Conservation (phyloP, 53 echinoderm and acorn worm genomes). For the Apostichopus leukothele region DNA sequence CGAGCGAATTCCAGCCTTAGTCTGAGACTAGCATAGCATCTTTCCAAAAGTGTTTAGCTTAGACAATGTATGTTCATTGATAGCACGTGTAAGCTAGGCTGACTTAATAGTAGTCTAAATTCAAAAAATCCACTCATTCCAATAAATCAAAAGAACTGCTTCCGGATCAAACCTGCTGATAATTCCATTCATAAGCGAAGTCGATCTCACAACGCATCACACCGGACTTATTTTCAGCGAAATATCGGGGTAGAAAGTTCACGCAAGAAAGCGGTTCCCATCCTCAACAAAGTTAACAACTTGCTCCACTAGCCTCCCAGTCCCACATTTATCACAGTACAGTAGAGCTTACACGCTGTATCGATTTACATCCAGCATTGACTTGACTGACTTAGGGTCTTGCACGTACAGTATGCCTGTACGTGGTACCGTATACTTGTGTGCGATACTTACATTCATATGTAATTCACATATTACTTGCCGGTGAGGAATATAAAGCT, state of each 20-base stretch:
- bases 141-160: conserved; percentile 42
- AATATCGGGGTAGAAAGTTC: conserved; percentile 44
- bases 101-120: neutral
- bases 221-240: neutral
- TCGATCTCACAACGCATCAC: neutral
- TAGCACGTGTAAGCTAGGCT: neutral
- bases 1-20: too few relatives aligned
- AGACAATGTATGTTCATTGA: neutral
- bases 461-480: too few relatives aligned
- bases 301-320: too few relatives aligned
- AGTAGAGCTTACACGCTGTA: too few relatives aligned
- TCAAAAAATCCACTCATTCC: neutral
- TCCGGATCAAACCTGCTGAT: conserved; percentile 37
- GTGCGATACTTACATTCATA: too few relatives aligned
- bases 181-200: conserved; percentile 21
- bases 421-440: too few relatives aligned
- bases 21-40: too few relatives aligned
- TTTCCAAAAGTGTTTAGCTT: neutral
- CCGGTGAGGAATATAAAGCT: neutral
- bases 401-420: too few relatives aligned
- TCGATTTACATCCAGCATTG: too few relatives aligned
- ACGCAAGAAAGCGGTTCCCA: conserved; percentile 12
- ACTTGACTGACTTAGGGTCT: too few relatives aligned
- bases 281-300: neutral
- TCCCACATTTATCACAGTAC: too few relatives aligned